Evolutionary conservation across 1,140 invertebrate genomes (phyloP), one percentile per base, ranked within the genome.

Genomic region (Phthorimaea operculella): DNA sequence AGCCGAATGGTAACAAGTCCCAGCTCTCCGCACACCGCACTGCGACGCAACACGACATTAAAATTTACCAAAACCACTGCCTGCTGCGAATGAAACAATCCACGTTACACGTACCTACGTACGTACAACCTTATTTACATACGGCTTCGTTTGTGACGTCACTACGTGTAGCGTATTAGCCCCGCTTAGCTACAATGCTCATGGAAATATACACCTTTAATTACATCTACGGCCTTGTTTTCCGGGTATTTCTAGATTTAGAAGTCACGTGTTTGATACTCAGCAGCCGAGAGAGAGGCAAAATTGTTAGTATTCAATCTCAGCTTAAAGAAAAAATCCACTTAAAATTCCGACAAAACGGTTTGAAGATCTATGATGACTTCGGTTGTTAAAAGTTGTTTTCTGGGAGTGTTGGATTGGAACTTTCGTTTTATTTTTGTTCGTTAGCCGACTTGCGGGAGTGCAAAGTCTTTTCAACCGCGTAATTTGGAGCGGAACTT

Each of bases 21-120:
- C 60, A 60, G 56, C 47, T 55, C 58, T 63, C 44, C 44, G 44
- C 44, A 47, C 44, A n/a, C 65, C 68, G 73, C 72, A 76, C 57
- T 76, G 72, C 72, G 77, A 66, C 75, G 67, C 59, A 68, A 62
- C 66, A 66, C 72, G 60, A 60, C 72, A 72, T 74, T 78, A 72
- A 78, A 75, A 75, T 76, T 75, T 66, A 76, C 65, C 64, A 68
- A 55, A 49, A 18, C 18, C 44, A 52, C 7, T 10, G 52, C 21
- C 52, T 58, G 50, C 51, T 58, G 71, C 63, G 60, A 73, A 62
- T 68, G 68, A 68, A 70, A 68, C 67, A 67, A 76, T 68, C 55
- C 63, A 60, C 59, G 21, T 28, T 28, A 28, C 21, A 28, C 21
- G 21, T 28, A 28, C 21, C 21, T 28, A 28, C 21, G 21, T n/a